Evolutionary conservation across 2,113 vertebrate species (phyloP).

Genomic region (Prionailurus viverrinus): DNA sequence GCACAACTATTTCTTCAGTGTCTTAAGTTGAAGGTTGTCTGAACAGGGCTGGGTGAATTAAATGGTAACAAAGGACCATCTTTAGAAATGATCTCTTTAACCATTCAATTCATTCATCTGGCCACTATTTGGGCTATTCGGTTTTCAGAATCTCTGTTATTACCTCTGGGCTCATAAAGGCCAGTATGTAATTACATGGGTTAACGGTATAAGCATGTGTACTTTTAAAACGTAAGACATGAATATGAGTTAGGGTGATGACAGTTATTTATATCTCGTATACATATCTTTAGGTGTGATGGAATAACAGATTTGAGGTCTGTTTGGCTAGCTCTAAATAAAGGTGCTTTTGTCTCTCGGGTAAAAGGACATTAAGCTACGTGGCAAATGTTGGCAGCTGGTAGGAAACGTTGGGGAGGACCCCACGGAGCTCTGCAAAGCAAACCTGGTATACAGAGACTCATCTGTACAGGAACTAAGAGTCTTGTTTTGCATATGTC

Average conservation of each 20-base stretch:
- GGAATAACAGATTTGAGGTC: constrained; percentile 14
- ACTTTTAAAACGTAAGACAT: not conserved
- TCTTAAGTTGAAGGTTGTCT: constrained; percentile 66
- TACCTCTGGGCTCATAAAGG: not conserved
- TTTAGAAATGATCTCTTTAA: constrained; percentile 39
- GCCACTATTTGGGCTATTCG: not conserved
- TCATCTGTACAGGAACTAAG: constrained; percentile 46
- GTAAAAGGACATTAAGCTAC: constrained; percentile 46
- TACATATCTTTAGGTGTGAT: constrained; percentile 10
- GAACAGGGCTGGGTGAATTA: constrained; percentile 36
- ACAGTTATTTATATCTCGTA: not conserved
- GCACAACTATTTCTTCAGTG: constrained; percentile 69
- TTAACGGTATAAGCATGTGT: not conserved
- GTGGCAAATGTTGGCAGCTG: constrained; percentile 21
- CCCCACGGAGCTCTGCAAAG: constrained; percentile 20
- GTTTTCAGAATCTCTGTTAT: constrained; percentile 13
- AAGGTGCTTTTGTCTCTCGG: constrained; percentile 68
- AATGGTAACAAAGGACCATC: not conserved
- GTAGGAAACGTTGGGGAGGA: constrained; percentile 8
- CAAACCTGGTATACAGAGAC: constrained; percentile 20
- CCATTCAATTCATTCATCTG: not conserved
- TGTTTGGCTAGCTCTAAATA: not conserved
- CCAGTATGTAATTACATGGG: not conserved
- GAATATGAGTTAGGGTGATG: not conserved
- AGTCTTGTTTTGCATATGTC: constrained; percentile 66